Evolutionary conservation across 2,113 vertebrate species (phyloP).

Genomic region (Gymnarchus niloticus): DNA sequence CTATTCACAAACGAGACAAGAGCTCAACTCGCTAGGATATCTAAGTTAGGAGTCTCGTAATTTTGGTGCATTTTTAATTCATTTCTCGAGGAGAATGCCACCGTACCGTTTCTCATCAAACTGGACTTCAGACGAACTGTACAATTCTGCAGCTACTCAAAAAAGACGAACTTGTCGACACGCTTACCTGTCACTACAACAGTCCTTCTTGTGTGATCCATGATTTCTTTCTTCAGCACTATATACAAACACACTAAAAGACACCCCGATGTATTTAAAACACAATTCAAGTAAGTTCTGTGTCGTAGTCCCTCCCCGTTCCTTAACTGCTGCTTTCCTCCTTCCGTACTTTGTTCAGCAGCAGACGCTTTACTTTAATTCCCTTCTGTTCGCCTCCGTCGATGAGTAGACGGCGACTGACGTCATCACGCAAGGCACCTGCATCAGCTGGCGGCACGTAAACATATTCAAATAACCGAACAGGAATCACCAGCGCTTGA

Average conservation of each 20-base stretch:
- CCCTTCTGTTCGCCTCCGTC: conserved; percentile 8
- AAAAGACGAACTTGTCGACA: conserved; percentile 13
- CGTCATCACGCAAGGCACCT: conserved; percentile 22
- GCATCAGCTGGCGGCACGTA: conserved; percentile 17
- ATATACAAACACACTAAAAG: background rate
- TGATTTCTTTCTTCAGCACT: conserved; percentile 36
- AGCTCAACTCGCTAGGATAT: too few relatives aligned
- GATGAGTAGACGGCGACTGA: conserved; percentile 20
- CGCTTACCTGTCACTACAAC: conserved; percentile 62
- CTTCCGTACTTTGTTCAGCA: conserved; percentile 14
- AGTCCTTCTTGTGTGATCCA: conserved; percentile 57
- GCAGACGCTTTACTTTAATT: conserved; percentile 15
- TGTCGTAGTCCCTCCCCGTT: background rate
- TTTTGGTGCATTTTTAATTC: background rate
- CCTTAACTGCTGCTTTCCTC: background rate
- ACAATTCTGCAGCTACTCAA: background rate
- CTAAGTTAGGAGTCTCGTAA: background rate
- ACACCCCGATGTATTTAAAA: background rate
- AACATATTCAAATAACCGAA: background rate
- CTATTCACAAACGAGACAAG: background rate
- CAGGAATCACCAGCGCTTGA: background rate
- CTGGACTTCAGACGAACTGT: background rate
- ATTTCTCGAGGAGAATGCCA: background rate
- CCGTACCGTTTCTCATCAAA: background rate
- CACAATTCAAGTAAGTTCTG: background rate